Percentiles rank a stretch among this genome's conserved stretches.
Evolutionary conservation across 2,888 invertebrate species (phyloP).

Genomic region (Drosophila monieri): DNA sequence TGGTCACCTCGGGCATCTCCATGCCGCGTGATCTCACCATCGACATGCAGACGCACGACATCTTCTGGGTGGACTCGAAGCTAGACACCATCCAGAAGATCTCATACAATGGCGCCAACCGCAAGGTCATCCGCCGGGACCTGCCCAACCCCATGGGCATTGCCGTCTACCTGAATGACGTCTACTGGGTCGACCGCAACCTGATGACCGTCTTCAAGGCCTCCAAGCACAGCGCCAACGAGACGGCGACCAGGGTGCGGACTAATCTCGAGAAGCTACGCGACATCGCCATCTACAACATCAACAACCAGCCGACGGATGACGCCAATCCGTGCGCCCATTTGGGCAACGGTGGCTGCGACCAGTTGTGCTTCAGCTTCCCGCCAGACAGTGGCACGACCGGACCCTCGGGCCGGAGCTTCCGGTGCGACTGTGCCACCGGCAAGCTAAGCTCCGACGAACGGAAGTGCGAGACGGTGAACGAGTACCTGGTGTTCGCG

Average conservation of each 20-base stretch:
- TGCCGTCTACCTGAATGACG: slow-evolving; percentile 91
- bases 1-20: slow-evolving; percentile 95
- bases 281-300: slow-evolving; percentile 96
- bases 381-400: slow-evolving; percentile 87
- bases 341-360: slow-evolving; percentile 92
- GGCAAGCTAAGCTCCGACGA: slow-evolving; percentile 89
- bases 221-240: slow-evolving; percentile 90
- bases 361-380: slow-evolving; percentile 97
- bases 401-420: slow-evolving; percentile 84
- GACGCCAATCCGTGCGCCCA: slow-evolving; percentile 92
- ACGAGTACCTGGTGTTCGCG: slow-evolving; percentile 96
- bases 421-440: slow-evolving; percentile 95
- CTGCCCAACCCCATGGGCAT: slow-evolving; percentile 97
- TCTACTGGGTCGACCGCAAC: slow-evolving; percentile 98
- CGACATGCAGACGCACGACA: slow-evolving; percentile 96
- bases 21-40: slow-evolving; percentile 95
- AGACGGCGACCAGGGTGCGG: slow-evolving; percentile 89
- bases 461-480: slow-evolving; percentile 91
- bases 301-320: slow-evolving; percentile 93
- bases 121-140: slow-evolving; percentile 93
- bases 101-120: slow-evolving; percentile 91
- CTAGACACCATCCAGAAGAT: slow-evolving; percentile 97
- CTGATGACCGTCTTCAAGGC: slow-evolving; percentile 92
- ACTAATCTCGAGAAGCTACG: slow-evolving; percentile 93
- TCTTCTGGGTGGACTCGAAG: slow-evolving; percentile 98